Evolutionary conservation across 2,797 vertebrate species (phyloP).

Genomic region (Pelodytes ibericus): DNA sequence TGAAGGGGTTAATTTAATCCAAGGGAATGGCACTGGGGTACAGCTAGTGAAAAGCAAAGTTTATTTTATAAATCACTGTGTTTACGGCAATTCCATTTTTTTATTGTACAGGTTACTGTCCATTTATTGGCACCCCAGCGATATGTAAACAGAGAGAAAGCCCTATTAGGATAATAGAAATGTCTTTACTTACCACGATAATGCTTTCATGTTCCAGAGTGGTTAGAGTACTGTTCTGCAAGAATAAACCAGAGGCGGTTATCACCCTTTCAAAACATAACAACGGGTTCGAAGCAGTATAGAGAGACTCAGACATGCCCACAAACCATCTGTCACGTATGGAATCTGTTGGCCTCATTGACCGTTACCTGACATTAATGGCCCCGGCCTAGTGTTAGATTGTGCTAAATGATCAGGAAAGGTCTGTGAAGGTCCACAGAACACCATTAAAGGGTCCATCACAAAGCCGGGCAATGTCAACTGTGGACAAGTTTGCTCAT

Average conservation of each 20-base stretch:
- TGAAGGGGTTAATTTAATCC: too few relatives aligned
- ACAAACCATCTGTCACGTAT: constrained; percentile 3
- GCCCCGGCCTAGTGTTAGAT: too few relatives aligned
- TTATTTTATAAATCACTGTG: too few relatives aligned
- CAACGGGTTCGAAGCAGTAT: neutral
- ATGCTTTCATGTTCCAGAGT: constrained; percentile 96
- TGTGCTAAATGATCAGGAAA: too few relatives aligned
- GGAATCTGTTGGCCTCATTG: too few relatives aligned
- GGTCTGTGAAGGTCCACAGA: too few relatives aligned
- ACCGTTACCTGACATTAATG: too few relatives aligned
- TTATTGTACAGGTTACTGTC: constrained; percentile 1
- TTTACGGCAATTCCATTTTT: neutral
- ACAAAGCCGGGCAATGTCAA: too few relatives aligned
- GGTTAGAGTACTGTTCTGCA: constrained; percentile 91
- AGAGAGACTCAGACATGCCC: neutral
- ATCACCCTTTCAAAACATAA: constrained; percentile 13
- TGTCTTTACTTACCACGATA: constrained; percentile 87
- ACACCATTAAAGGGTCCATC: too few relatives aligned
- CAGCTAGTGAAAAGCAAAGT: too few relatives aligned
- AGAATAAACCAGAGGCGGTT: constrained; percentile 44
- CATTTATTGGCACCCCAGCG: neutral
- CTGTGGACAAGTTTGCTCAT: too few relatives aligned
- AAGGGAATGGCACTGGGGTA: too few relatives aligned
- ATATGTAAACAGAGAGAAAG: neutral
- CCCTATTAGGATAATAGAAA: neutral